Conservation (phyloP, 2,113 vertebrate genomes). For the Gymnobelideus leadbeateri region DNA sequence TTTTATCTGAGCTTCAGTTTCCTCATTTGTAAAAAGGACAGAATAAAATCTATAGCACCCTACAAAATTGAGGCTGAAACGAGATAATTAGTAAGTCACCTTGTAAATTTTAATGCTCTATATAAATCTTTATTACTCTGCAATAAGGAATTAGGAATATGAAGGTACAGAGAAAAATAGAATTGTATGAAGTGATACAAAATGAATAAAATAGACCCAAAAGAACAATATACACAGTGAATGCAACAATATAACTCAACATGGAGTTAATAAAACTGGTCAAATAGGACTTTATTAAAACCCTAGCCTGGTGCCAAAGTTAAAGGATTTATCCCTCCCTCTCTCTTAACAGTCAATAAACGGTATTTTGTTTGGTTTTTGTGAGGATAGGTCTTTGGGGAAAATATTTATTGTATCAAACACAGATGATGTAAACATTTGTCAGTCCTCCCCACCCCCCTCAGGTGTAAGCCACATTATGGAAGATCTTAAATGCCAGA, state of each 20-base stretch:
- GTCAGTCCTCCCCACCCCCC: background rate
- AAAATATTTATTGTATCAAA: background rate
- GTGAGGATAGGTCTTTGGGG: background rate
- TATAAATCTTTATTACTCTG: background rate
- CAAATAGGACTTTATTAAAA: background rate
- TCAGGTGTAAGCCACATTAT: background rate
- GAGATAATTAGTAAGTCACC: background rate
- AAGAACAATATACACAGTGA: background rate
- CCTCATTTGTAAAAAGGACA: background rate
- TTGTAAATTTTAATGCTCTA: background rate
- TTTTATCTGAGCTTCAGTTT: background rate
- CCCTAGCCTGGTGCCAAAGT: background rate
- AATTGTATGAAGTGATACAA: background rate
- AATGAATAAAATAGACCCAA: background rate
- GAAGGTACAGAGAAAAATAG: background rate
- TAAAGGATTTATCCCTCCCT: background rate
- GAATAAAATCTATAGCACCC: background rate
- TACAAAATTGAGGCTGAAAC: too few species aligned
- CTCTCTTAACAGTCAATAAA: background rate
- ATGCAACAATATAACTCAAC: background rate
- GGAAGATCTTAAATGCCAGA: background rate
- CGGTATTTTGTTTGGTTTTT: background rate
- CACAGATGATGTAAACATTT: background rate
- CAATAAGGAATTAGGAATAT: background rate
- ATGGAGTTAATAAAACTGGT: background rate